Evolutionary conservation across 2,113 vertebrate genomes (phyloP).

Genomic region (Tautogolabrus adspersus): DNA sequence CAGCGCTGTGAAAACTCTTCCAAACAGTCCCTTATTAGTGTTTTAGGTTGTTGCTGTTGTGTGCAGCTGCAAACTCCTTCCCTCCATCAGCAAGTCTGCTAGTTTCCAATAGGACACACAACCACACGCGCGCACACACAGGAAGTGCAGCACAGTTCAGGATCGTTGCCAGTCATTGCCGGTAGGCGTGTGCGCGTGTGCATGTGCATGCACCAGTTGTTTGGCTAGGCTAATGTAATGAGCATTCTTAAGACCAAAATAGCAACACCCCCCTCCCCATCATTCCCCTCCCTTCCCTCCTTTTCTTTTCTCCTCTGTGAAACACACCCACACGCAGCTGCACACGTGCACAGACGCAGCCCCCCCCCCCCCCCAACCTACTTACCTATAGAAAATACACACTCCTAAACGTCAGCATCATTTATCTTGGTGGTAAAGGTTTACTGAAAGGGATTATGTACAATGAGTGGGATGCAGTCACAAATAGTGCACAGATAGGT

Average conservation of each 20-base stretch:
- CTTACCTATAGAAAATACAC: conserved; percentile 24
- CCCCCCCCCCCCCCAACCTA: not conserved
- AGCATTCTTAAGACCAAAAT: conserved; percentile 71
- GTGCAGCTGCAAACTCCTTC: conserved; percentile 34
- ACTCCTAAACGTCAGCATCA: conserved; percentile 55
- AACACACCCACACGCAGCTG: conserved; percentile 48
- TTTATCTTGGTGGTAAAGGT: conserved; percentile 44
- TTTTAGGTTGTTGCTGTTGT: conserved; percentile 14
- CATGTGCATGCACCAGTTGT: conserved; percentile 51
- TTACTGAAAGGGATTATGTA: conserved; percentile 67
- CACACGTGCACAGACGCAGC: conserved; percentile 21
- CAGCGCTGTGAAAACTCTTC: conserved; percentile 6
- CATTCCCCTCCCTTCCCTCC: conserved; percentile 6
- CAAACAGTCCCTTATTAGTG: conserved; percentile 32
- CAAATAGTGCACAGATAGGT: conserved; percentile 72
- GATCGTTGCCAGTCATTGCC: conserved; percentile 43
- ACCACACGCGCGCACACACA: not conserved
- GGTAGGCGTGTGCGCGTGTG: conserved; percentile 22
- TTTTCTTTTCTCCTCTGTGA: conserved; percentile 24
- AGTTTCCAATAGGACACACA: conserved; percentile 28
- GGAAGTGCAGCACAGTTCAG: conserved; percentile 51
- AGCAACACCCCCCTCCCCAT: conserved; percentile 34
- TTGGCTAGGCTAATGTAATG: conserved; percentile 71
- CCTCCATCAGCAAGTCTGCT: conserved; percentile 20
- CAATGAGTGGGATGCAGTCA: conserved; percentile 65